phyloP scores from a whole-genome alignment of 2,797 vertebrate genomes.

The Tokudaia muenninki region DNA sequence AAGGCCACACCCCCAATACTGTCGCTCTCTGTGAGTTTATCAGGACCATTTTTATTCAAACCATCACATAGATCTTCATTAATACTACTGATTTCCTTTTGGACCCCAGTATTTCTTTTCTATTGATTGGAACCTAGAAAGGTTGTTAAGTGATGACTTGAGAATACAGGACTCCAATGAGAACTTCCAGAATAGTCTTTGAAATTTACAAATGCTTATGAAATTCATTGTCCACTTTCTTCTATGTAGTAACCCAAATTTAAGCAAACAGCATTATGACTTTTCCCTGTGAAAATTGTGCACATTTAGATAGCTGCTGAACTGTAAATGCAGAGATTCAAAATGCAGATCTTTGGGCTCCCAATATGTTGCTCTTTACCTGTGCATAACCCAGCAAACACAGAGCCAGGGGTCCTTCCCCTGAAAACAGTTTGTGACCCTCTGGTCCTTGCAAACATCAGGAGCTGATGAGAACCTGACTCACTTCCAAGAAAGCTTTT shows the following conservation, averaged over 20 bases:
- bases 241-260: background rate
- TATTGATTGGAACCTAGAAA: background rate
- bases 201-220: background rate
- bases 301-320: background rate
- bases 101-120: background rate
- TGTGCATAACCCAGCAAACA: background rate
- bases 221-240: background rate
- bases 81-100: background rate
- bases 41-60: background rate
- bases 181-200: background rate
- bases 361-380: background rate
- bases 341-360: background rate
- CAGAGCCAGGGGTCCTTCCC: background rate
- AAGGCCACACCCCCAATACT: background rate
- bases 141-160: background rate
- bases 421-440: background rate
- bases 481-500: constrained; percentile 52
- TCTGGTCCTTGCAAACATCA: background rate
- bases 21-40: background rate
- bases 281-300: background rate
- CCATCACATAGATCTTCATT: background rate
- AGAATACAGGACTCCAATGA: background rate
- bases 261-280: background rate
- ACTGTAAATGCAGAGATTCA: background rate
- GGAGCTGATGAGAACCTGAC: background rate